Conservation (phyloP, 2,113 vertebrate genomes). For the Todiramphus saurophagus region DNA sequence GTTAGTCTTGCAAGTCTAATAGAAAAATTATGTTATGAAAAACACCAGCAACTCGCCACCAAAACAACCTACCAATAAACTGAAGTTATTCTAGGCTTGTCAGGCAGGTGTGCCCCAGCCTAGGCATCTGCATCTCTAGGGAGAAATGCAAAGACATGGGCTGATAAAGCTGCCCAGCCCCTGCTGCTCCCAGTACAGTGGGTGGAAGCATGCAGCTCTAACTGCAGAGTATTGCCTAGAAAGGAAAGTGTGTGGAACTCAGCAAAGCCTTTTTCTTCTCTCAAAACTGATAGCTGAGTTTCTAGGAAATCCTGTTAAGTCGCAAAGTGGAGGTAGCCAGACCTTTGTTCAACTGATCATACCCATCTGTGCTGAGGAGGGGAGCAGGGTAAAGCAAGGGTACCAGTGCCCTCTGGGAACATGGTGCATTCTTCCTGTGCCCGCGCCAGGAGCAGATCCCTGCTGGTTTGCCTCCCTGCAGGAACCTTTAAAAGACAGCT, state of each 20-base stretch:
- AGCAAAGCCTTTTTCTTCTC: not conserved
- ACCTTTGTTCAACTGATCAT: not conserved
- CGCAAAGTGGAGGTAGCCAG: not conserved
- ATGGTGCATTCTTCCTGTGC: not conserved
- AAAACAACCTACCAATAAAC: not conserved
- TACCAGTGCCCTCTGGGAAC: fast-evolving
- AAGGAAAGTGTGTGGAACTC: not conserved
- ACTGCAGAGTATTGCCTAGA: not conserved
- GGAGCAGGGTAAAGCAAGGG: not conserved
- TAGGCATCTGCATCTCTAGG: not conserved
- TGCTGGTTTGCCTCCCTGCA: not conserved
- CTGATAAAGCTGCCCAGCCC: not conserved
- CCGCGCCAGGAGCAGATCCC: not conserved
- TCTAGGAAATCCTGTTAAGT: not conserved
- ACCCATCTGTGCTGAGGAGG: fast-evolving
- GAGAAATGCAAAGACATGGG: not conserved
- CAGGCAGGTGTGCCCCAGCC: not conserved
- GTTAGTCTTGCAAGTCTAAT: not conserved
- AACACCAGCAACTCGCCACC: not conserved
- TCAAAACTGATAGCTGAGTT: not conserved
- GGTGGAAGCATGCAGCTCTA: not conserved
- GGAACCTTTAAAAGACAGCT: not conserved
- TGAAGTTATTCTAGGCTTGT: not conserved
- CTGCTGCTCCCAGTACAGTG: not conserved
- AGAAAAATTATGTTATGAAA: not conserved